A percentile compares a stretch with the other conserved stretches of the same genome.
Evolutionary conservation across 1,140 invertebrate species (phyloP).

Genomic region (roundworm (Caenorhabditis elegans)): WBcel235 BX284606.5:10257501-10258000

Average conservation of each 20-base stretch:
- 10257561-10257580: no score
- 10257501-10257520: no score
- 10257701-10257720: no score
- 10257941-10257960: not conserved
- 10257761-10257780: not conserved
- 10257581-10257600: no score
- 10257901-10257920: not conserved
- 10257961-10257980: no score
- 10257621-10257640: no score
- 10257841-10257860: not conserved
- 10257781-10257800: not conserved
- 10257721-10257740: not conserved
- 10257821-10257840: constrained; percentile 3
- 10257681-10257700: no score
- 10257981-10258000: not conserved
- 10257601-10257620: no score
- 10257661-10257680: no score
- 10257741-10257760: not conserved
- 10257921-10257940: not conserved
- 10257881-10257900: not conserved
- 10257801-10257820: not conserved
- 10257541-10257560: no score
- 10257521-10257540: no score
- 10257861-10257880: not conserved
- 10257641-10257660: no score